Base-by-base conservation (phyloP, 2,888 invertebrate species). In the Andrena bucephala region DNA sequence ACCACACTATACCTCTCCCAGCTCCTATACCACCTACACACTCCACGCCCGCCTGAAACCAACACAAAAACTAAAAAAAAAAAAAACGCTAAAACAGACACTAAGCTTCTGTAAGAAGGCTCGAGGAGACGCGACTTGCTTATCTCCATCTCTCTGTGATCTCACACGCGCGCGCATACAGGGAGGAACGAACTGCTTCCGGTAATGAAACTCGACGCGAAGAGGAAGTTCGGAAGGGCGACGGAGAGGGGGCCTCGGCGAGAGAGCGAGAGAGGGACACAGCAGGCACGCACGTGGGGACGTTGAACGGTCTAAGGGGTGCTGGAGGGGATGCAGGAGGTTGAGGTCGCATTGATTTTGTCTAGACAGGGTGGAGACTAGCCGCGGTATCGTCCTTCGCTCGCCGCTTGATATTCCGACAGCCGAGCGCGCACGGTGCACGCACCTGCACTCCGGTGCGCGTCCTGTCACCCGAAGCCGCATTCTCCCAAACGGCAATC, bases 331-430 rank as follows among this genome's bases (percentile, higher is more conserved):
- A 78, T 82, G 75, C 69, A 85, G 89, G 90, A 88, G 91, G 90
- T 90, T 90, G 91, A 91, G 92, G 92, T 92, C 91, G 92, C 93
- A 93, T 93, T 92, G 93, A 93, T 93, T 93, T 93, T 93, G 93
- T 93, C 93, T 93, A 92, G 93, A 93, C 93, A 90, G 92, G 92
- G 92, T 91, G 91, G 92, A 92, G 93, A 92, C 93, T 90, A 86
- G 88, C 87, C 70, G 85, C 80, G 84, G 84, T 90, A 88, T 89
- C 91, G 89, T 91, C 85, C 89, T 90, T 89, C 87, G 88, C 89
- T 87, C 85, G 88, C 73, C 81, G 24, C 81, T 83, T 75, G 87
- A 81, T 83, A 83, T 86, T 85, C 85, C 59, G 76, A 77, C 86
- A 81, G 73, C 77, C 83, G 42, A 76, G 69, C 68, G 77, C 62